phyloP scores from a whole-genome alignment of 2,797 vertebrate genomes.

The Sitta carolinensis region DNA sequence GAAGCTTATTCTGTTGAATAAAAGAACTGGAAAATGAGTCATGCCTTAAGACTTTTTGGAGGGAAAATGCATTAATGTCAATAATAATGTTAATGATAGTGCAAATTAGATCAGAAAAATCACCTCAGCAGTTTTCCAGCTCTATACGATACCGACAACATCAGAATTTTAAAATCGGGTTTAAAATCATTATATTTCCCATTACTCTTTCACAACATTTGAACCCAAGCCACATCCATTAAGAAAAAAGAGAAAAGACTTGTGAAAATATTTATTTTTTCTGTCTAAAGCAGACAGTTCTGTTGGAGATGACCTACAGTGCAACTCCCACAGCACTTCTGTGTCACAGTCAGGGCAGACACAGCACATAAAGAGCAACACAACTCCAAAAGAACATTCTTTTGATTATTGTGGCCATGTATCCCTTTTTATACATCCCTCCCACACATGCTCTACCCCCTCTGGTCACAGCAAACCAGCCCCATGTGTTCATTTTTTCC shows the following conservation, averaged over 20 bases:
- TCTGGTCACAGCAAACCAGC: too few relatives aligned
- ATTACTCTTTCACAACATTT: not conserved
- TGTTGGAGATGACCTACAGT: too few relatives aligned
- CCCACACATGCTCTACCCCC: too few relatives aligned
- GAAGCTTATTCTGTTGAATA: not conserved
- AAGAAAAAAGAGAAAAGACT: not conserved
- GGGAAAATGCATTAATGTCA: not conserved
- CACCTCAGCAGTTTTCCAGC: not conserved
- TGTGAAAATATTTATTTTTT: not conserved
- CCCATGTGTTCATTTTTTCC: too few relatives aligned
- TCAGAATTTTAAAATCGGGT: not conserved
- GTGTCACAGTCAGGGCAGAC: too few relatives aligned
- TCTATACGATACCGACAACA: fast-evolving
- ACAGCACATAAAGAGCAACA: too few relatives aligned
- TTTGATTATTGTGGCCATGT: too few relatives aligned
- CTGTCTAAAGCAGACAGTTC: not conserved
- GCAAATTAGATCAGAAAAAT: not conserved
- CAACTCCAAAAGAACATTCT: too few relatives aligned
- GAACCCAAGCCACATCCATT: not conserved
- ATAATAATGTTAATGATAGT: not conserved
- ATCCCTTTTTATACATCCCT: too few relatives aligned
- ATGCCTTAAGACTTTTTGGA: not conserved
- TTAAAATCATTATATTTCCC: not conserved
- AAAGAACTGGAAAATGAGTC: not conserved
- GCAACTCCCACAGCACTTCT: not conserved